Conservation (phyloP, 2,797 vertebrate genomes). For the Monodelphis domestica region DNA sequence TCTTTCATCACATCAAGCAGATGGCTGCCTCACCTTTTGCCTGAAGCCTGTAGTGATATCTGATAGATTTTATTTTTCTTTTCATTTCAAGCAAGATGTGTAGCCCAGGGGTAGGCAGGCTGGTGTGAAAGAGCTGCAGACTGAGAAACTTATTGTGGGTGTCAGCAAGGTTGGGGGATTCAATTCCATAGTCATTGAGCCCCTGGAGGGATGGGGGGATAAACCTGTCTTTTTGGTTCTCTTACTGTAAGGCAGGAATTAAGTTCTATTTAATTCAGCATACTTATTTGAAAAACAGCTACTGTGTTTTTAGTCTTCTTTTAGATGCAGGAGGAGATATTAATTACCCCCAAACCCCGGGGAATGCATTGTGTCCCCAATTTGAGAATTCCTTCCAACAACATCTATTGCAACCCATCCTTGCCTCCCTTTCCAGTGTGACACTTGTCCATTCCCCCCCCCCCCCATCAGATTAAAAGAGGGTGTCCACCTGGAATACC, state of each 20-base stretch:
- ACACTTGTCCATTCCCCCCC: neutral
- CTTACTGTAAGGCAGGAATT: too few relatives aligned
- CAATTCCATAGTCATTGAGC: conserved; percentile 74
- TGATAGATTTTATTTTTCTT: conserved; percentile 76
- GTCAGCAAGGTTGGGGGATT: conserved; percentile 72
- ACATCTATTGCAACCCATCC: neutral
- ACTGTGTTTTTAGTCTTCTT: neutral
- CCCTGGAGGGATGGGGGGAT: conserved; percentile 54
- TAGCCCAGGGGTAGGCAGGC: conserved; percentile 64
- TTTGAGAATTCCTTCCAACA: neutral
- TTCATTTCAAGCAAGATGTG: conserved; percentile 74
- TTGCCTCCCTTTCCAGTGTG: neutral
- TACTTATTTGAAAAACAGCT: conserved; percentile 9
- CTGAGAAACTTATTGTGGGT: conserved; percentile 75
- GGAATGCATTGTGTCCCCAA: neutral
- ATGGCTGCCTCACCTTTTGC: conserved; percentile 73
- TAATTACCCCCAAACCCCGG: neutral
- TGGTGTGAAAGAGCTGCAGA: conserved; percentile 58
- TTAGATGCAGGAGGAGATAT: neutral
- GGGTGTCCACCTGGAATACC: neutral
- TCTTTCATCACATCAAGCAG: conserved; percentile 66
- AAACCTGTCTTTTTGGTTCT: conserved; percentile 60
- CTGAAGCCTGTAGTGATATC: conserved; percentile 27
- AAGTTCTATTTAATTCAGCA: conserved; percentile 39
- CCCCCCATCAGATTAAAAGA: neutral